Evolutionary conservation across 2,113 vertebrate species (phyloP), one percentile per base, ranked within the genome.

Genomic region (Osmerus mordax): DNA sequence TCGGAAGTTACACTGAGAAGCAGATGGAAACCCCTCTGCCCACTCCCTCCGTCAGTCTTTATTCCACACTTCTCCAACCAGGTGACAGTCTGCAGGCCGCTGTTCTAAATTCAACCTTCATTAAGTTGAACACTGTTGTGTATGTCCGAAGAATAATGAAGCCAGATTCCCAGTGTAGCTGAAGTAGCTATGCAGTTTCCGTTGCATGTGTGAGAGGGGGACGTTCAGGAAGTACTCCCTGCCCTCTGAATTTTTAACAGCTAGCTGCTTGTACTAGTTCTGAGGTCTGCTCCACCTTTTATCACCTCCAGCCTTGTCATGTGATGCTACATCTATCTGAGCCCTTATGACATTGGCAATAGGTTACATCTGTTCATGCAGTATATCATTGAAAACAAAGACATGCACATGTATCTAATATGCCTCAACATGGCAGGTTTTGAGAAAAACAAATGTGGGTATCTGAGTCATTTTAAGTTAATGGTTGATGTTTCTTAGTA

Each of bases 291-390:
- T 68, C 53, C 65, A 69, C 16, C 70, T 64, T 75, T 71, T 67
- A 65, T 73, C 65, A 73, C 25, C 70, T 72, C 54, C 71, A 28
- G 71, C n/a, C 23, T n/a, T 0, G 52, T 79, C 83, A 86, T 81
- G 81, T 84, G 82, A 82, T 19, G 13, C n/a, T 70, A 83, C 73
- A 54, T 12, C n/a, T 16, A 47, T 71, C 56, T 59, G 18, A 68
- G 36, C 16, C 72, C 19, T 6, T 29, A n/a, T n/a, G 19, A 67
- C 23, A 28, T 0, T 7, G 69, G 79, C 41, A 58, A 67, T 8
- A 25, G 23, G 15, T 25, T 32, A 60, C 32, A 65, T 21, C 1
- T 1, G 25, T 12, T 1, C 15, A 47, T 47, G 41, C 41, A 47
- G 41, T 47, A 2, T 11, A 11, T 47, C 7, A 47, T 11, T 47